Base-by-base conservation (phyloP, 30 jellyfish, hydroid and myxozoan genomes). In the Pseudorhiza aurosa region DNA sequence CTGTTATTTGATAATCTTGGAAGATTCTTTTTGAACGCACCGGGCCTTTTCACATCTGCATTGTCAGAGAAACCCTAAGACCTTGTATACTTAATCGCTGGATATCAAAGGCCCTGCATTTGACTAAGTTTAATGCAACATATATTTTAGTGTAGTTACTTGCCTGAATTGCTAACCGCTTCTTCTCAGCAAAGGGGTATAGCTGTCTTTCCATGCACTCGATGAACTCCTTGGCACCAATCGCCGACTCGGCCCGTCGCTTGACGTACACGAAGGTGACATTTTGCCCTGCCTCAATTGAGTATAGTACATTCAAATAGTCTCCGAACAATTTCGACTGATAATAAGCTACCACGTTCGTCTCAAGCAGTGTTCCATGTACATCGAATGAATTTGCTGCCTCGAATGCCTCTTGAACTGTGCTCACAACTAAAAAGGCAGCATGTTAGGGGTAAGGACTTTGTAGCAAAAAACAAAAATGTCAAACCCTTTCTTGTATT, bases 291-390 rank as follows among this genome's bases (percentile, higher is more conserved):
- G 22, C 28, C 18, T 73, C 74, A 2, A 73, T 53, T 33, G 75
- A 58, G 47, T 36, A 25, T 8, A 37, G 65, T n/a, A 73, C 40
- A 12, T 32, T 39, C 28, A 53, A 30, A 27, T 21, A 32, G 17
- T 49, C 12, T 2, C 62, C 74, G 32, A 21, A 39, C 2, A 55
- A n/a, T 32, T n/a, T 46, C 2, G 35, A 15, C 31, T 76, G 88
- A 53, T 56, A 56, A 58, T 56, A 25, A 9, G 88, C 88, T 14
- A 56, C 88, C 36, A 59, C 70, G 18, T 76, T 76, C 2, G 88
- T 76, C 6, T 76, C 88, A 7, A 76, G 58, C 57, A 76, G 36
- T 1, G 88, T 57, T 1, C 88, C 88, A 0, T 29, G 71, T 10
- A 59, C 75, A 8, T 37, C 55, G 3, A 58, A 22, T 18, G 74